Conservation (phyloP, 1,140 invertebrate species). For the Caenorhabditis remanei region DNA sequence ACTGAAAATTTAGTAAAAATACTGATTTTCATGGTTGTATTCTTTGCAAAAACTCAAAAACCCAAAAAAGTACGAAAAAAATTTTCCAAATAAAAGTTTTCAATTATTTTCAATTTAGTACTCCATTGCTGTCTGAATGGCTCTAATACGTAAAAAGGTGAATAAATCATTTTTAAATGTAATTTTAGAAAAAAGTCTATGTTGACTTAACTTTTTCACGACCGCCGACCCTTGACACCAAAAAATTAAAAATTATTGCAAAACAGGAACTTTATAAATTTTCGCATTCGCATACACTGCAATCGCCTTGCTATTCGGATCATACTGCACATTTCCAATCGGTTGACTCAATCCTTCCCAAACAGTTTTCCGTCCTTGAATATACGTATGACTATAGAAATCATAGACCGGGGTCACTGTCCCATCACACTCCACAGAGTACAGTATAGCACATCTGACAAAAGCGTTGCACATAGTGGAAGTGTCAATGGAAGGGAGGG, state of each 20-base stretch:
- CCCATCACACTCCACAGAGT: constrained; percentile 48
- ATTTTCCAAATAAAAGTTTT: too few species aligned
- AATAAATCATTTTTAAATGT: too few species aligned
- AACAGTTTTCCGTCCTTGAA: background rate
- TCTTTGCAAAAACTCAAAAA: too few species aligned
- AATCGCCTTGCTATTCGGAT: constrained; percentile 33
- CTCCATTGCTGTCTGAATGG: too few species aligned
- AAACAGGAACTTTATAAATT: constrained; percentile 31
- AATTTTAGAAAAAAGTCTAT: too few species aligned
- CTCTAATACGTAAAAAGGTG: too few species aligned
- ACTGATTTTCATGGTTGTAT: too few species aligned
- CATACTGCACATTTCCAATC: constrained; percentile 40
- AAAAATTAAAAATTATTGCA: constrained; percentile 8
- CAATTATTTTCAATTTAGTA: too few species aligned
- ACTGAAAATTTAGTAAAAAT: too few species aligned
- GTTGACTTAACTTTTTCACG: too few species aligned
- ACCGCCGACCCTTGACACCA: too few species aligned
- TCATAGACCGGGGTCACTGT: constrained; percentile 36
- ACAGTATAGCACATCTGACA: constrained; percentile 29
- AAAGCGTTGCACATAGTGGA: constrained; percentile 39
- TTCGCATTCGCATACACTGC: constrained; percentile 18
- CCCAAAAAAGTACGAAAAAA: too few species aligned
- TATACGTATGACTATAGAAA: constrained; percentile 46
- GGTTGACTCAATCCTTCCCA: constrained; percentile 15
- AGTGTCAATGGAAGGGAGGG: constrained; percentile 19